Conservation (phyloP, 2,888 invertebrate genomes). For the Luperina nickerlii region DNA sequence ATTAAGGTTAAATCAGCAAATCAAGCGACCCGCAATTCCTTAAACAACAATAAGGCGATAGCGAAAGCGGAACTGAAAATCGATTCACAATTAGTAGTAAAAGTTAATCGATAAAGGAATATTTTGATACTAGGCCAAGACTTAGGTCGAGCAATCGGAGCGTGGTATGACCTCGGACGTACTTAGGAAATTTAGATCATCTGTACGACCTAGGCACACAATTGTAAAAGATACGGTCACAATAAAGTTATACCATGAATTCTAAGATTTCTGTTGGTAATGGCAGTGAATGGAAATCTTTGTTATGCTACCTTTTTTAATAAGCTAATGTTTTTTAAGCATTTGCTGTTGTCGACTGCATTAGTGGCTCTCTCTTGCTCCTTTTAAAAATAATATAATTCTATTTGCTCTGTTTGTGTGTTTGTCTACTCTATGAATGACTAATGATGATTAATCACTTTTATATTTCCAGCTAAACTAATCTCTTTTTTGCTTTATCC, state of each 20-base stretch:
- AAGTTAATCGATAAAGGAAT: slow-evolving; percentile 74
- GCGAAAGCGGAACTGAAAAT: slow-evolving; percentile 76
- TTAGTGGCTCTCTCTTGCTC: neutral
- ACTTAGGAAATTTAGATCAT: slow-evolving; percentile 50
- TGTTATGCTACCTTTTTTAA: neutral
- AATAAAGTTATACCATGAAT: slow-evolving; percentile 19
- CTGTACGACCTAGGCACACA: slow-evolving; percentile 36
- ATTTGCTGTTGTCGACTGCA: neutral
- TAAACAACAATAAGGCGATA: slow-evolving; percentile 62
- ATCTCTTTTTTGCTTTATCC: slow-evolving; percentile 45
- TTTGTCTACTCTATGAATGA: slow-evolving; percentile 21
- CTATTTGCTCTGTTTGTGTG: slow-evolving; percentile 13
- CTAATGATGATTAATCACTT: slow-evolving; percentile 48
- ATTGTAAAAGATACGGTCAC: slow-evolving; percentile 27
- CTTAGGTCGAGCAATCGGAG: slow-evolving; percentile 60
- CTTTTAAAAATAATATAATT: slow-evolving; percentile 5
- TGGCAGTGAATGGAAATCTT: neutral
- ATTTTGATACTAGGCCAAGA: slow-evolving; percentile 71
- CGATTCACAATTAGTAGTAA: slow-evolving; percentile 73
- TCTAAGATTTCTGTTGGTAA: slow-evolving; percentile 6
- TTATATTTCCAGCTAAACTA: slow-evolving; percentile 39
- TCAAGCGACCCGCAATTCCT: slow-evolving; percentile 49
- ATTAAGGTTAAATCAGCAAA: slow-evolving; percentile 58
- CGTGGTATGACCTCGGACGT: slow-evolving; percentile 49
- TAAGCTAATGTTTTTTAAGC: neutral